phyloP scores from a whole-genome alignment of 2,797 vertebrate genomes.

The Setipinna tenuifilis region DNA sequence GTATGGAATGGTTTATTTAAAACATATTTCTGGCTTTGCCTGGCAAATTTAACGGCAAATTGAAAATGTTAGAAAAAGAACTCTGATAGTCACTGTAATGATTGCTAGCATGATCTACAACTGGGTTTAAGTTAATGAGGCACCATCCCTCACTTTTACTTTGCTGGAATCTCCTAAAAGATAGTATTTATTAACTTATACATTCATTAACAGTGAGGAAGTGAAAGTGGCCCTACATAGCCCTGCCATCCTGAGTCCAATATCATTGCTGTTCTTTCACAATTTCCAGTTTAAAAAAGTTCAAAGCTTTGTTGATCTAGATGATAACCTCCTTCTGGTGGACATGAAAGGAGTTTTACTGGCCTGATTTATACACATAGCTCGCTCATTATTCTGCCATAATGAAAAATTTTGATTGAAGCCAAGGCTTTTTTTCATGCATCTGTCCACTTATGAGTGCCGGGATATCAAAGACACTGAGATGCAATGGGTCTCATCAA shows the following conservation, averaged over 20 bases:
- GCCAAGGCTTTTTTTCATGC: constrained; percentile 40
- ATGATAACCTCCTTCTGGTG: constrained; percentile 47
- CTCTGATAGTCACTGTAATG: background rate
- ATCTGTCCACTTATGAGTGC: constrained; percentile 42
- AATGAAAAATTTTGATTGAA: constrained; percentile 48
- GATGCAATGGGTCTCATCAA: constrained; percentile 9
- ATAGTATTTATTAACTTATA: background rate
- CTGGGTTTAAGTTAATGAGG: background rate
- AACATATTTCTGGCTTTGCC: constrained; percentile 9
- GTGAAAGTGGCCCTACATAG: constrained; percentile 27
- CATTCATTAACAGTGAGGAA: constrained; percentile 10
- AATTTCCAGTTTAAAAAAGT: constrained; percentile 41
- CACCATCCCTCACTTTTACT: background rate
- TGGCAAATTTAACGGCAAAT: constrained; percentile 16
- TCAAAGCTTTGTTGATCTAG: constrained; percentile 52
- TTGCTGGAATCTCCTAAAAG: background rate
- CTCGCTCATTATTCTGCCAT: constrained; percentile 47
- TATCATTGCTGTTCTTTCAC: constrained; percentile 20
- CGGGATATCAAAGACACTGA: constrained; percentile 27
- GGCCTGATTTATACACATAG: constrained; percentile 52
- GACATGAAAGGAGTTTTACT: constrained; percentile 47
- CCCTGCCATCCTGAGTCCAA: constrained; percentile 18
- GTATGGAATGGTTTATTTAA: constrained; percentile 4
- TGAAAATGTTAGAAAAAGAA: constrained; percentile 11
- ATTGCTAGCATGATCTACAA: constrained; percentile 13